These are phyloP conservation scores for Oasisia sp. DNA, from an alignment of 2,888 invertebrate species.

Conservation along the genomic window DNA sequence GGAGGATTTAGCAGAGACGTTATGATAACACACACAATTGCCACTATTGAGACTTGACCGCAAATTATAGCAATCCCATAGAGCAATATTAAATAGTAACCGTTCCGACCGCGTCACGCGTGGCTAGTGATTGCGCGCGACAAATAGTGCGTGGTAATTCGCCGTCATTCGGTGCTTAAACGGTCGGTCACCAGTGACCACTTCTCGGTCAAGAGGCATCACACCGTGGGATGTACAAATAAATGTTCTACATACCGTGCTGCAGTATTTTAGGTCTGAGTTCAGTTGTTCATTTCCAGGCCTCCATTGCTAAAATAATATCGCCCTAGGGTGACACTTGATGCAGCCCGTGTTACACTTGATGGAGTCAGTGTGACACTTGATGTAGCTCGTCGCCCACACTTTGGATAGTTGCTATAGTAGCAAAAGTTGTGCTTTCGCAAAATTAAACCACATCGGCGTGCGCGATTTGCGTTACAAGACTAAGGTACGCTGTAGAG, in stretches of 20 bases:
- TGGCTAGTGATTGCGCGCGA: neutral
- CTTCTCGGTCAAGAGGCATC: neutral
- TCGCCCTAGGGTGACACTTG: neutral
- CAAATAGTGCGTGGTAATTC: neutral
- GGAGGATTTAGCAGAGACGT: neutral
- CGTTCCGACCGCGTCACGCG: neutral
- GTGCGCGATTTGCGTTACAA: too few relatives aligned
- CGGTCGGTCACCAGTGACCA: neutral
- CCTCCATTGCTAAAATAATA: neutral
- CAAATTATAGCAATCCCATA: neutral
- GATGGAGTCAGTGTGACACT: neutral
- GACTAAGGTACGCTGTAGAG: too few relatives aligned
- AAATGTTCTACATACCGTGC: neutral
- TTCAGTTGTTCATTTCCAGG: neutral
- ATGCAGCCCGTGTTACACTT: neutral
- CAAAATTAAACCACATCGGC: too few relatives aligned
- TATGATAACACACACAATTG: neutral
- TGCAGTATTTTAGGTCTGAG: neutral
- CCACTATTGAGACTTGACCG: neutral
- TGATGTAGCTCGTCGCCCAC: neutral
- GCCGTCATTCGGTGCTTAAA: neutral
- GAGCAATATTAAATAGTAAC: neutral
- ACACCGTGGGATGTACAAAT: neutral
- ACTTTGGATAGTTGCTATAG: neutral
- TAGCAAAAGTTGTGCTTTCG: too few relatives aligned